phyloP scores from a whole-genome alignment of 2,888 invertebrate species.

The Hydriomena furcata region DNA sequence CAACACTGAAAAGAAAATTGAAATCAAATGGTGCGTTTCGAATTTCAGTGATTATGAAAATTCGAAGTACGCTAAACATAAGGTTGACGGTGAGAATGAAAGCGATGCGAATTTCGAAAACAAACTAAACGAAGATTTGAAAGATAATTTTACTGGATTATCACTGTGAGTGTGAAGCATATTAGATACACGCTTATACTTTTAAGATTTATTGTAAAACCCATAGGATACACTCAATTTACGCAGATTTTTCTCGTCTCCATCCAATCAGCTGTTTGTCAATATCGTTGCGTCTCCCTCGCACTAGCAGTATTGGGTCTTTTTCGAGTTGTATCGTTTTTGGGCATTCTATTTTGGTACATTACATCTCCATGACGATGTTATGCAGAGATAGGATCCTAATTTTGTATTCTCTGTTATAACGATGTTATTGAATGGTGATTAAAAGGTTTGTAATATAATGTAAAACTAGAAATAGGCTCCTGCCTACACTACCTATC shows the following conservation, averaged over 20 bases:
- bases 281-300: constrained; percentile 67
- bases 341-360: constrained; percentile 82
- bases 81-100: constrained; percentile 6
- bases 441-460: constrained; percentile 56
- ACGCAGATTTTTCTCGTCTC: neutral
- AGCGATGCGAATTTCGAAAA: constrained; percentile 10
- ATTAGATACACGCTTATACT: too few species aligned
- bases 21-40: neutral
- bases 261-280: constrained; percentile 78
- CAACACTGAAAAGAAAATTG: too few species aligned
- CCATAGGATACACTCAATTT: too few species aligned
- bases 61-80: constrained; percentile 1
- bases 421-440: constrained; percentile 55
- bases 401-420: constrained; percentile 63
- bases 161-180: constrained; percentile 31
- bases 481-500: too few species aligned
- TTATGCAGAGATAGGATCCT: constrained; percentile 67
- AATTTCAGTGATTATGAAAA: constrained; percentile 26
- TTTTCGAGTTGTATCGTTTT: constrained; percentile 72
- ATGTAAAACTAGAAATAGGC: neutral
- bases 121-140: constrained; percentile 21
- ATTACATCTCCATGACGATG: constrained; percentile 81
- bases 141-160: constrained; percentile 20
- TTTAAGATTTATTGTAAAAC: too few species aligned
- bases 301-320: constrained; percentile 55